Evolutionary conservation across 1,140 invertebrate species (phyloP), one percentile per base, ranked within the genome.

Genomic region (Vollenhovia emeryi): DNA sequence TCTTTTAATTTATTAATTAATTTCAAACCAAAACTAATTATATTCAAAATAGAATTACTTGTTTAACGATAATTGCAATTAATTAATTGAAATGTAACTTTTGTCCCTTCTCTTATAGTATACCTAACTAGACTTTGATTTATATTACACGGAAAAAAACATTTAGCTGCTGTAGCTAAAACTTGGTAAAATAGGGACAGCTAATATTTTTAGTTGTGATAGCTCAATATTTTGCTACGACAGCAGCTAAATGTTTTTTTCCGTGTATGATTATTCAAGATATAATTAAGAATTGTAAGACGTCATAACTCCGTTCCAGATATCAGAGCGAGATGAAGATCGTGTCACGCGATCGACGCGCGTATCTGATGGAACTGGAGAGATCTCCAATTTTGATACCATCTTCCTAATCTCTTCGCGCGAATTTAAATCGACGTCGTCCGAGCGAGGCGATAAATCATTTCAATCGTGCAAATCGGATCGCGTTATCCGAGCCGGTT

Each of bases 391-490:
- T 50, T 48, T 40, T 24, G 18, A 43, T 18, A 59, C 36, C 3
- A 24, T 45, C 36, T 68, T 21, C 24, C 43, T 43, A 43, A 69
- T 55, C 43, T 55, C 43, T 24, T 24, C 27, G 59, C 43, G n/a
- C n/a, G 27, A 62, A 36, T 68, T 79, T 27, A 36, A 24, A 13
- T 24, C n/a, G 45, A 50, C 59, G 6, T 79, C 27, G 15, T 7
- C 27, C 36, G 18, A 71, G 40, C 40, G 78, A 71, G 43, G 24
- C 18, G 36, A 21, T 30, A 68, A 80, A 80, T 43, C 48, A 50
- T 57, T 57, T 43, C 30, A 82, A 79, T 68, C 30, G 48, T 52
- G 8, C 55, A 83, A 88, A 89, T 86, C 87, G 52, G 48, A 84
- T 30, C 71, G 59, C 59, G 73, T 66, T 74, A 69, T 59, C 24